Evolutionary conservation across 2,888 invertebrate genomes (phyloP).

Genomic region (Hanleya hanleyi): DNA sequence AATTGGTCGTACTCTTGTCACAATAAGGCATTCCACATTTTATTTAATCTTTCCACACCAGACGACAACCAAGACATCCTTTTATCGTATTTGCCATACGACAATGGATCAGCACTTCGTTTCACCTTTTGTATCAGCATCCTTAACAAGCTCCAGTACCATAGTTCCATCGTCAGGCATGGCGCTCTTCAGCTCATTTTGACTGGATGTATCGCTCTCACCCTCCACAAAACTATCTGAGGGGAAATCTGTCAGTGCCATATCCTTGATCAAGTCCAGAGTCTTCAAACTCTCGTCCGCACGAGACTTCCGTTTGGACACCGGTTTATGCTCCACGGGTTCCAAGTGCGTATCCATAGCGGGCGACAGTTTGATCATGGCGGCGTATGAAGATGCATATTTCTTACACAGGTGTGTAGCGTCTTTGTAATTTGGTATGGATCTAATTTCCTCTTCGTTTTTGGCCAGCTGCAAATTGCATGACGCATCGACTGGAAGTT

Average conservation of each 20-base stretch:
- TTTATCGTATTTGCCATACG: too few species aligned
- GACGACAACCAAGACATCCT: too few species aligned
- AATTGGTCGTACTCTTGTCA: too few species aligned
- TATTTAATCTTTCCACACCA: too few species aligned
- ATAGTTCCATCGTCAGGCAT: neutral
- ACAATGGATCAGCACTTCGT: neutral
- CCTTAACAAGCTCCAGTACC: neutral
- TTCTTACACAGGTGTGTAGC: conserved; percentile 52
- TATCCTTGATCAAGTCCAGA: conserved; percentile 60
- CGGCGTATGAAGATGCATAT: conserved; percentile 49
- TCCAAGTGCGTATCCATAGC: conserved; percentile 55
- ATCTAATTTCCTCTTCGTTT: conserved; percentile 44
- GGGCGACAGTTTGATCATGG: conserved; percentile 59
- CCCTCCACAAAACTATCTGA: neutral
- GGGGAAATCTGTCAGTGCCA: conserved; percentile 40
- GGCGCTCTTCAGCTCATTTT: neutral
- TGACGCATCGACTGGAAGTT: conserved; percentile 45
- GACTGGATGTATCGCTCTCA: neutral
- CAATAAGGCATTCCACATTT: too few species aligned
- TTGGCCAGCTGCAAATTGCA: conserved; percentile 37
- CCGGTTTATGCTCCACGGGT: conserved; percentile 56
- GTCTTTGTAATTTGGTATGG: conserved; percentile 49
- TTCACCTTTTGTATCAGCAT: neutral
- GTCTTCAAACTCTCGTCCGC: conserved; percentile 45
- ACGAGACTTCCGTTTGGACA: conserved; percentile 40